These are phyloP conservation scores for Drosophila ezoana DNA, from an alignment of 2,888 invertebrate species.

Conservation along the genomic window DNA sequence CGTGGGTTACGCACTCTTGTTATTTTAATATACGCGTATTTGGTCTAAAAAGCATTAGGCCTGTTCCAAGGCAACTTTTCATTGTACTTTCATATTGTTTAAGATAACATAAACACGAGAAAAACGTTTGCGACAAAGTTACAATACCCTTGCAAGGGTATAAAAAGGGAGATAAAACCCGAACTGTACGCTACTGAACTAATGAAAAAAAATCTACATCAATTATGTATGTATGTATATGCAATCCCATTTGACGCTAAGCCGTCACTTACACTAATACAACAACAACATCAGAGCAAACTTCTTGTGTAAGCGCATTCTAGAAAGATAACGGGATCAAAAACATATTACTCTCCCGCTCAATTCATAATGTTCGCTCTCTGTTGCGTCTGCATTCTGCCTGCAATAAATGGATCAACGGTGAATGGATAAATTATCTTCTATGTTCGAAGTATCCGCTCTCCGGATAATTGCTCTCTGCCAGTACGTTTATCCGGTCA, in stretches of 20 bases:
- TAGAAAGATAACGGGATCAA: neutral
- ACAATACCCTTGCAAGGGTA: neutral
- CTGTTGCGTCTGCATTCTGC: neutral
- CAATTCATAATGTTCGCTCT: neutral
- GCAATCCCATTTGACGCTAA: no score
- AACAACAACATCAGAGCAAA: neutral
- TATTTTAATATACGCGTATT: conserved; percentile 2
- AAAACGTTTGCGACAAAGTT: neutral
- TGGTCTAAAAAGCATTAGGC: neutral
- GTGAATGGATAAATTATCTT: neutral
- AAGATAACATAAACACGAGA: no score
- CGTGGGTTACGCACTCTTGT: neutral
- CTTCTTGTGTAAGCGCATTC: neutral
- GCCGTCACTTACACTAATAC: neutral
- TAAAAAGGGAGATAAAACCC: no score
- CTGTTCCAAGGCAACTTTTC: neutral
- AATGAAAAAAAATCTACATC: no score
- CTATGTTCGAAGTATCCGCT: neutral
- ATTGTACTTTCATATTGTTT: no score
- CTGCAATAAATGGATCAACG: neutral
- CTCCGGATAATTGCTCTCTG: neutral
- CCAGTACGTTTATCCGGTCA: neutral
- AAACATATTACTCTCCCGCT: neutral
- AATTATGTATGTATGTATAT: no score
- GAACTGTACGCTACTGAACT: no score